A percentile compares a stretch with the other conserved stretches of the same genome.
These are phyloP conservation scores for Malthinus flaveolus DNA, from an alignment of 2,888 invertebrate species.

Conservation along the genomic window DNA sequence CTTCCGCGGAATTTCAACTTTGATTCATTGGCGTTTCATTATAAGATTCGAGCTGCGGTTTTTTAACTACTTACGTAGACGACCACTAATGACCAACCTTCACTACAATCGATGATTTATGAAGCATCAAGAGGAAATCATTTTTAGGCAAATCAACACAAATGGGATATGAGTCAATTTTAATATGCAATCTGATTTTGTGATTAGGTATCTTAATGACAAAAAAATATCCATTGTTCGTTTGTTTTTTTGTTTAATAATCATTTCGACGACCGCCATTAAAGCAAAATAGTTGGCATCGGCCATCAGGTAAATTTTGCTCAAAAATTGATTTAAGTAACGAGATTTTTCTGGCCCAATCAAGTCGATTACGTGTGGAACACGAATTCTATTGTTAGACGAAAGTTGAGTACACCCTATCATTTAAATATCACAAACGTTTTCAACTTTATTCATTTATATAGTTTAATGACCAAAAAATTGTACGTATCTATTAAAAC, in stretches of 20 bases:
- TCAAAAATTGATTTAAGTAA: too few species aligned
- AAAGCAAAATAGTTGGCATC: too few species aligned
- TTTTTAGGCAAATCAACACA: constrained; percentile 1
- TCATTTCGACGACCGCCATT: too few species aligned
- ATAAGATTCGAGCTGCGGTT: constrained; percentile 2
- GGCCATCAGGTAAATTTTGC: too few species aligned
- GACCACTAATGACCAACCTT: constrained; percentile 9
- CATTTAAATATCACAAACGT: constrained; percentile 4
- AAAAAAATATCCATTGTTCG: too few species aligned
- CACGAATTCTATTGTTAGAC: background rate
- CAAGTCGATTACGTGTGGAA: background rate
- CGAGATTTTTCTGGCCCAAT: too few species aligned
- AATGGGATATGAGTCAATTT: background rate
- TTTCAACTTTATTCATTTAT: constrained; percentile 11
- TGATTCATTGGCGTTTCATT: constrained; percentile 6
- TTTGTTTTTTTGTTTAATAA: too few species aligned
- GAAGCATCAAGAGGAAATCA: constrained; percentile 1
- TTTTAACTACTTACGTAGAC: constrained; percentile 1
- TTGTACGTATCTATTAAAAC: constrained; percentile 22
- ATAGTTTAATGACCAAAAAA: constrained; percentile 28
- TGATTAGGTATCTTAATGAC: background rate
- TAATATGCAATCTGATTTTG: background rate
- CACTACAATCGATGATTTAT: constrained; percentile 8
- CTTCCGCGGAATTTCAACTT: constrained; percentile 9
- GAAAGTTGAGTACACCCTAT: constrained; percentile 17